phyloP scores from a whole-genome alignment of 2,888 invertebrate genomes.

The Sphaerophoria taeniata region DNA sequence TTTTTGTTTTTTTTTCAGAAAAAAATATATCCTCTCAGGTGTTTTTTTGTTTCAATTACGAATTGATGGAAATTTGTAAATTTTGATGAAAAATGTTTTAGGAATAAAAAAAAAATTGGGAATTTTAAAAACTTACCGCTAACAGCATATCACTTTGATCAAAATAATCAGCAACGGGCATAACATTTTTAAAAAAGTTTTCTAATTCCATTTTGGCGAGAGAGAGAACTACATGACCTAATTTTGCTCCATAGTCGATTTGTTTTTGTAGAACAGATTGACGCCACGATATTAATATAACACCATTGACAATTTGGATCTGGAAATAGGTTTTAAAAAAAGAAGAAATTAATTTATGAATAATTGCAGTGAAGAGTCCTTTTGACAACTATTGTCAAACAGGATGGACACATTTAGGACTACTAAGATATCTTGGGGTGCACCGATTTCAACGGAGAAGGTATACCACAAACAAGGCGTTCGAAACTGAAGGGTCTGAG shows the following conservation, averaged over 20 bases:
- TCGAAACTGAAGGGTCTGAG: too few relatives aligned
- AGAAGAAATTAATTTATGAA: too few relatives aligned
- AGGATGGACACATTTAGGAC: too few relatives aligned
- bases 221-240: conserved; percentile 91
- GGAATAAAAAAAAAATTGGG: background rate
- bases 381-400: too few relatives aligned
- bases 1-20: background rate
- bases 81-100: conserved; percentile 5
- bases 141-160: conserved; percentile 92
- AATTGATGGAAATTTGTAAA: background rate
- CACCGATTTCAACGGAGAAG: too few relatives aligned
- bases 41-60: background rate
- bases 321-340: too few relatives aligned
- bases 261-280: conserved; percentile 93
- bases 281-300: conserved; percentile 93
- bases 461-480: too few relatives aligned
- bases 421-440: too few relatives aligned
- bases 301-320: conserved; percentile 95
- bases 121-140: conserved; percentile 83
- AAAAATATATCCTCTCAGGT: conserved; percentile 6
- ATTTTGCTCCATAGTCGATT: conserved; percentile 94
- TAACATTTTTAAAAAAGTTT: conserved; percentile 94
- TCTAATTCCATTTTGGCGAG: conserved; percentile 94
- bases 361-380: too few relatives aligned
- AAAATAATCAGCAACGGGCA: conserved; percentile 95